These are phyloP conservation scores for Stigmatopora nigra DNA, from an alignment of 2,113 vertebrate species.

Conservation along the genomic window DNA sequence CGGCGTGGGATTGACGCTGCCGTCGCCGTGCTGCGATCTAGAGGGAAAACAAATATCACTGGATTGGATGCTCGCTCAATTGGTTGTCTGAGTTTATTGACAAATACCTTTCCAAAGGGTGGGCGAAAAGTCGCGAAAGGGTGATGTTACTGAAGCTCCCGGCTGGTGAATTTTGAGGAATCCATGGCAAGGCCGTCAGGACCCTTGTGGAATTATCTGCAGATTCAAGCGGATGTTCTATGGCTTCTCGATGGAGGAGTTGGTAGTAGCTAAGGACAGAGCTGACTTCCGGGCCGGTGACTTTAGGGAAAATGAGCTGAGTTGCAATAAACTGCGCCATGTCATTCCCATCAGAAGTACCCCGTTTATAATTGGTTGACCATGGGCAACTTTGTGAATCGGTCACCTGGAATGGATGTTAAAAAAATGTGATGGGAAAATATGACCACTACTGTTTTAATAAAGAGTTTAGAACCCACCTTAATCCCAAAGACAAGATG, in stretches of 20 bases:
- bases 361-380: not conserved
- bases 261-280: slow-evolving; percentile 52
- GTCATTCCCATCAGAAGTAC: slow-evolving; percentile 12
- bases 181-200: slow-evolving; percentile 10
- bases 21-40: slow-evolving; percentile 34
- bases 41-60: slow-evolving; percentile 8
- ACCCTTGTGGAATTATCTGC: slow-evolving; percentile 9
- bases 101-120: slow-evolving; percentile 39
- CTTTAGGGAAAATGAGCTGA: slow-evolving; percentile 55
- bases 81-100: too few relatives aligned
- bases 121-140: slow-evolving; percentile 14
- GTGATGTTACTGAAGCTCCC: slow-evolving; percentile 27
- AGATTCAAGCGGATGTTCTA: slow-evolving; percentile 21
- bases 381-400: slow-evolving; percentile 29
- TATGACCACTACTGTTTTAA: not conserved
- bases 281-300: slow-evolving; percentile 30
- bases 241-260: slow-evolving; percentile 41
- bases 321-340: slow-evolving; percentile 46
- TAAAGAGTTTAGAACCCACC: slow-evolving; percentile 25
- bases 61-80: not conserved
- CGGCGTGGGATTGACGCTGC: slow-evolving; percentile 34
- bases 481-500: slow-evolving; percentile 62
- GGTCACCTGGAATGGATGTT: slow-evolving; percentile 24
- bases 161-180: slow-evolving; percentile 15
- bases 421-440: not conserved